A percentile compares a stretch with the other conserved stretches of the same genome.
phyloP scores from a whole-genome alignment of 2,888 invertebrate species.

The Caenorhabditis becei region DNA sequence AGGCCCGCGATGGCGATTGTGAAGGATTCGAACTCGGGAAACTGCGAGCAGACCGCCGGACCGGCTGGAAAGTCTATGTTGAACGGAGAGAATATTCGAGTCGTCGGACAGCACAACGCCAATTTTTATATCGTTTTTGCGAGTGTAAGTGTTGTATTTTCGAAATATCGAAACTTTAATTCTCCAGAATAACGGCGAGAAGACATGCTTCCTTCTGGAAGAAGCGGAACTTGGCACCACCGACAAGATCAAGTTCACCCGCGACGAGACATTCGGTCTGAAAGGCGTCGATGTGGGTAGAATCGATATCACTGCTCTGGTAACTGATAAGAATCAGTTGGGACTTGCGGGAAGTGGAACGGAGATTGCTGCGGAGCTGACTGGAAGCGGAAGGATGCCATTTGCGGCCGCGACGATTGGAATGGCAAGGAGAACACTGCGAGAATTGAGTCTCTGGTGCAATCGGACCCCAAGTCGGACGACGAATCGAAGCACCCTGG shows the following conservation, averaged over 20 bases:
- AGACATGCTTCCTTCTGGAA: slow-evolving; percentile 70
- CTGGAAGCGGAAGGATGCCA: slow-evolving; percentile 62
- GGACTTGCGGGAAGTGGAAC: slow-evolving; percentile 53
- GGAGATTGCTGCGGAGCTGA: slow-evolving; percentile 62
- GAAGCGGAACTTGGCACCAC: slow-evolving; percentile 60
- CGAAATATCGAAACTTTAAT: neutral
- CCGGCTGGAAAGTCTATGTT: slow-evolving; percentile 66
- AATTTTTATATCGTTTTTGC: slow-evolving; percentile 78
- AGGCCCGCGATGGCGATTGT: slow-evolving; percentile 61
- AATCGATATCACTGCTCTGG: slow-evolving; percentile 52
- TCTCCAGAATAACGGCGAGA: slow-evolving; percentile 61
- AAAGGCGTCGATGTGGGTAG: slow-evolving; percentile 67
- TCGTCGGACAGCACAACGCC: slow-evolving; percentile 74
- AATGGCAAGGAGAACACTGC: slow-evolving; percentile 60
- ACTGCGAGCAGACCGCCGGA: slow-evolving; percentile 38
- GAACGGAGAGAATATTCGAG: slow-evolving; percentile 65
- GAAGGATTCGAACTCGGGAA: slow-evolving; percentile 43
- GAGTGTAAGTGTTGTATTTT: slow-evolving; percentile 37
- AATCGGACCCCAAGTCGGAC: slow-evolving; percentile 61
- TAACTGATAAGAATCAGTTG: slow-evolving; percentile 56
- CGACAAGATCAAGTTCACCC: slow-evolving; percentile 59
- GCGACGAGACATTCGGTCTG: slow-evolving; percentile 67
- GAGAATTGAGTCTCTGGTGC: slow-evolving; percentile 63
- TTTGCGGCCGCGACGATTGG: slow-evolving; percentile 68
- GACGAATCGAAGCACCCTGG: slow-evolving; percentile 40